Conservation (phyloP, 1,140 invertebrate species). For the Daktulosphaira vitifoliae region DNA sequence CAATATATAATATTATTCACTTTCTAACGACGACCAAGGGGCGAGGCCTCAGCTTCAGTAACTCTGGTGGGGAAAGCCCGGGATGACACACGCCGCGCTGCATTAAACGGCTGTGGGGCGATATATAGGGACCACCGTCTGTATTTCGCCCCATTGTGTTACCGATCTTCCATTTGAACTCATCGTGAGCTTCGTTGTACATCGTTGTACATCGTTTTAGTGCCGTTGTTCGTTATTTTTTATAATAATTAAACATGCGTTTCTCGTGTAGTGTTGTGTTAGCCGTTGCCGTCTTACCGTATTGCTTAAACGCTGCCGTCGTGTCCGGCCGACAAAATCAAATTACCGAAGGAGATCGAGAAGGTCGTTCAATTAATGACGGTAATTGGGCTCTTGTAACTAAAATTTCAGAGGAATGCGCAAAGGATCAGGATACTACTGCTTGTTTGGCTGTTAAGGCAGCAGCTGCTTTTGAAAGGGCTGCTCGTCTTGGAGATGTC, state of each 20-base stretch:
- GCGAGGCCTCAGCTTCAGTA: neutral
- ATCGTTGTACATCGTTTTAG: neutral
- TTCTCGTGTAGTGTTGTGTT: slow-evolving; percentile 34
- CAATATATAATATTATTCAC: too few species aligned
- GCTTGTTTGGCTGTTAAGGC: slow-evolving; percentile 52
- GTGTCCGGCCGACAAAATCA: slow-evolving; percentile 41
- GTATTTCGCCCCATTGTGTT: slow-evolving; percentile 1
- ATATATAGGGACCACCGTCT: slow-evolving; percentile 23
- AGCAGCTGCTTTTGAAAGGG: slow-evolving; percentile 49
- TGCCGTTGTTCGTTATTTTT: neutral
- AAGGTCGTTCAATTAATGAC: neutral
- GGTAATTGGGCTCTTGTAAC: slow-evolving; percentile 41
- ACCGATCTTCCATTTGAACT: slow-evolving; percentile 9
- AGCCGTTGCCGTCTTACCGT: slow-evolving; percentile 41
- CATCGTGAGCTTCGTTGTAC: too few species aligned
- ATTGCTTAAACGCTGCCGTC: slow-evolving; percentile 37
- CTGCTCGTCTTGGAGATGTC: slow-evolving; percentile 49
- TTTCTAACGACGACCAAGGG: neutral
- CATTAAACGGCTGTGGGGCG: neutral
- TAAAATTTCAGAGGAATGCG: slow-evolving; percentile 43
- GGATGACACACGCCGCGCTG: too few species aligned
- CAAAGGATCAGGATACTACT: slow-evolving; percentile 41
- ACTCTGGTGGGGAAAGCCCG: slow-evolving; percentile 3
- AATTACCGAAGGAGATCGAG: slow-evolving; percentile 29
- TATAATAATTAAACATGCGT: neutral